Base-by-base conservation (phyloP, 2,888 invertebrate species). In the Ferdinandea cuprea region DNA sequence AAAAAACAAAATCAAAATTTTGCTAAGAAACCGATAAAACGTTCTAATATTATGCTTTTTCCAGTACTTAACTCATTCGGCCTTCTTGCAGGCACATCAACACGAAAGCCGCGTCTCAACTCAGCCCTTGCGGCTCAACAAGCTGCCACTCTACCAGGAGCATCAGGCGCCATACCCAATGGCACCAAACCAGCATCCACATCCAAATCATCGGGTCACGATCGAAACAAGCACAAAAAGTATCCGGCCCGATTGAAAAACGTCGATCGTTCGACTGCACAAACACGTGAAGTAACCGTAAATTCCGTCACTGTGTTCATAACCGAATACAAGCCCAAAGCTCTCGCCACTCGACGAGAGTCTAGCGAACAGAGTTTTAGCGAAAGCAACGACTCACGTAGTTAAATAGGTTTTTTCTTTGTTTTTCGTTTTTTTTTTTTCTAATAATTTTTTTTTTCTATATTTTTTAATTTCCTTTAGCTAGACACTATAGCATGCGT, bases 221-320 rank as follows among this genome's bases (percentile, higher is more conserved):
- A 92, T 88, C 93, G 92, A 90, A 89, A 89, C 89, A 94, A 93
- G 89, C 92, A 93, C 86, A 91, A 93, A 86, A 90, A 93, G 52
- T 94, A 95, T 89, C 95, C 95, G 66, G 96, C 97, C 1, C 92
- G 97, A 85, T 94, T 98, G 89, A 97, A 96, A 92, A 98, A 98
- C 91, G 95, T 98, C 76, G 98, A 98, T 90, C 93, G 98, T 65
- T 97, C 96, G 89, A 96, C 96, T 32, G 98, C 97, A 25, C 96
- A 97, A 91, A 97, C 97, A 73, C 95, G 98, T 91, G 97, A 98
- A 92, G 97, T 98, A 87, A 99, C 99, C 56, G 98, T 98, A 35
- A 98, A 98, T 91, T 98, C 97, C 88, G 97, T 99, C 78, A 99
- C 99, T 56, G 98, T 99, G 83, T 96, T 98, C 86, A 98, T 99